Evolutionary conservation across 2,113 vertebrate species (phyloP), one percentile per base, ranked within the genome.

Genomic region (Hippocampus zosterae): DNA sequence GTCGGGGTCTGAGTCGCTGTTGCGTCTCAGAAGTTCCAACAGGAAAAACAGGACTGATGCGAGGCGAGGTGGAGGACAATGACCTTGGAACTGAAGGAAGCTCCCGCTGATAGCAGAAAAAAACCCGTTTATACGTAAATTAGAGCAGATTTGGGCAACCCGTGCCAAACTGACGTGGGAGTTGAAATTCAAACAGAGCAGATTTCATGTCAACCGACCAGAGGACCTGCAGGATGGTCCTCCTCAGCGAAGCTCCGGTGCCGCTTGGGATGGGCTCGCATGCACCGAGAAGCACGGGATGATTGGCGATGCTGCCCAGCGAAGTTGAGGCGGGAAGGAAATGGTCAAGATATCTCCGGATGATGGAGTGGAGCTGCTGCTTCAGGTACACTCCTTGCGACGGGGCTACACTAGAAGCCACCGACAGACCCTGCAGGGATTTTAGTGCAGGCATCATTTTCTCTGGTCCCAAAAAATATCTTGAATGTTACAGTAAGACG

Each of bases 61-160:
- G 53, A 98, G 80, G 41, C 93, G 94, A 71, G 96, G 90, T 42
- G 95, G 94, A 57, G 94, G 93, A 69, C 89, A 80, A 0, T 91
- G 84, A 21, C 94, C 94, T 93, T 93, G 97, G 88, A 93, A 95
- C 76, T 95, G 94, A 71, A 98, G 73, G 82, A 95, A 96, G 84
- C 86, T 92, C 75, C 94, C 94, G 69, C 97, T 99, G 80, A 15
- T 27, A 71, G 48, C 19, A 21, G 65, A 50, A 50, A 29, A 16
- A 27, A 27, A 53, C 33, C 29, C 8, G 4, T 10, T 12, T 25
- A 8, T 21, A 52, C 25, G 29, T 11, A 15, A 37, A 46, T 50
- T 67, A 13, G 4, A 25, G 62, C 19, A 44, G 19, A 23, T 65
- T 65, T 2, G 11, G 7, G 27, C 2, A 33, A 60, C 16, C 12